Evolutionary conservation across 2,113 vertebrate genomes (phyloP).

Genomic region (Tautogolabrus adspersus): DNA sequence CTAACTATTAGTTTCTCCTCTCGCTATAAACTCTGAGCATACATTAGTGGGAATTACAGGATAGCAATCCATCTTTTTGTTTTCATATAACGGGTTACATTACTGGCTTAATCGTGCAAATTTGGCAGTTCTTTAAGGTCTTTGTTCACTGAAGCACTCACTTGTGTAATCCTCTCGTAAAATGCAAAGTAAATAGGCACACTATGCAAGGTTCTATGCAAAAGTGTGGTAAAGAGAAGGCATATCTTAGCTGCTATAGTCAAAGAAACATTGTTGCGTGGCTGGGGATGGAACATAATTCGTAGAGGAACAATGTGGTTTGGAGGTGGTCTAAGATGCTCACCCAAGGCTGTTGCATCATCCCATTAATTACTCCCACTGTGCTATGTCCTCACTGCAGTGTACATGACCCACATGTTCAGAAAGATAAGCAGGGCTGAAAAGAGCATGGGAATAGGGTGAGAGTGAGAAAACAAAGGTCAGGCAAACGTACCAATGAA

Average conservation of each 20-base stretch:
- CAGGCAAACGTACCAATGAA: conserved; percentile 33
- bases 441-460: conserved; percentile 43
- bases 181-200: background rate
- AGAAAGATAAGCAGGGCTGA: conserved; percentile 44
- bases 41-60: background rate
- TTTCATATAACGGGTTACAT: background rate
- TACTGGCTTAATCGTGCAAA: background rate
- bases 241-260: conserved; percentile 12
- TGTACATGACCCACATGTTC: conserved; percentile 67
- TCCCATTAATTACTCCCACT: conserved; percentile 74
- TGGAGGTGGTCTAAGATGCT: conserved; percentile 43
- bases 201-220: background rate
- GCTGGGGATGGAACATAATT: conserved; percentile 38
- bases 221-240: background rate
- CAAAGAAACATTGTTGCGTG: conserved; percentile 49
- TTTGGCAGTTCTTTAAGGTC: background rate
- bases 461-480: background rate
- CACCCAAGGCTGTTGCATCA: conserved; percentile 69
- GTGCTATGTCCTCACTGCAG: conserved; percentile 58
- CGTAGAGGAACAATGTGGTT: conserved; percentile 35
- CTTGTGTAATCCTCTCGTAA: background rate
- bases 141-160: background rate
- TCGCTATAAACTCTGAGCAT: background rate
- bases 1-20: background rate
- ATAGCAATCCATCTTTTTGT: background rate